phyloP scores from a whole-genome alignment of 2,113 vertebrate species.

The Ploceus nigricollis region DNA sequence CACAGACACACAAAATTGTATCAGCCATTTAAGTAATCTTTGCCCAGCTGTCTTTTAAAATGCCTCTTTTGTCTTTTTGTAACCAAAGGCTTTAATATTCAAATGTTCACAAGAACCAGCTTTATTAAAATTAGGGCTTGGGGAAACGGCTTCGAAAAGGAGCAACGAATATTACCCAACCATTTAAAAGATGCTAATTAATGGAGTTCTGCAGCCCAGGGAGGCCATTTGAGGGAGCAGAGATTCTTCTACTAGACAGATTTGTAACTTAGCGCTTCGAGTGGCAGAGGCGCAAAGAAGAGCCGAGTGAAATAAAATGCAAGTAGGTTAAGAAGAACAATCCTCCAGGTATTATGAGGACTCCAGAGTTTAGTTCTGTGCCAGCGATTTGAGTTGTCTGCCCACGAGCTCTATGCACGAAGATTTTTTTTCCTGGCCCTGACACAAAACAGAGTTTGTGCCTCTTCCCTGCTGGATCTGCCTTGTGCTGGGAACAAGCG shows the following conservation, averaged over 20 bases:
- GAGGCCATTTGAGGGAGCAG: slow-evolving; percentile 64
- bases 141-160: slow-evolving; percentile 71
- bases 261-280: slow-evolving; percentile 9
- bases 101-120: slow-evolving; percentile 72
- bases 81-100: slow-evolving; percentile 77
- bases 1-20: slow-evolving; percentile 6
- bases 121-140: slow-evolving; percentile 80
- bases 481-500: background rate
- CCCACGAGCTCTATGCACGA: background rate
- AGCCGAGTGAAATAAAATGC: slow-evolving; percentile 58
- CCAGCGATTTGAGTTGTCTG: background rate
- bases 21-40: slow-evolving; percentile 48
- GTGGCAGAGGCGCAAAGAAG: slow-evolving; percentile 18
- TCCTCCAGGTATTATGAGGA: slow-evolving; percentile 4
- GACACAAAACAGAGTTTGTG: background rate
- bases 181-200: slow-evolving; percentile 82
- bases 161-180: slow-evolving; percentile 73
- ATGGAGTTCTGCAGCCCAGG: slow-evolving; percentile 75
- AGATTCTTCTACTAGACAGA: slow-evolving; percentile 55
- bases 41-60: slow-evolving; percentile 67
- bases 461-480: background rate
- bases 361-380: slow-evolving; percentile 1
- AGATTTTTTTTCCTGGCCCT: background rate
- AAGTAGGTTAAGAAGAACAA: slow-evolving; percentile 62
- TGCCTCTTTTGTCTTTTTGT: slow-evolving; percentile 64